phyloP scores from a whole-genome alignment of 2,113 vertebrate species.

The Petrocephalus microphthalmus region DNA sequence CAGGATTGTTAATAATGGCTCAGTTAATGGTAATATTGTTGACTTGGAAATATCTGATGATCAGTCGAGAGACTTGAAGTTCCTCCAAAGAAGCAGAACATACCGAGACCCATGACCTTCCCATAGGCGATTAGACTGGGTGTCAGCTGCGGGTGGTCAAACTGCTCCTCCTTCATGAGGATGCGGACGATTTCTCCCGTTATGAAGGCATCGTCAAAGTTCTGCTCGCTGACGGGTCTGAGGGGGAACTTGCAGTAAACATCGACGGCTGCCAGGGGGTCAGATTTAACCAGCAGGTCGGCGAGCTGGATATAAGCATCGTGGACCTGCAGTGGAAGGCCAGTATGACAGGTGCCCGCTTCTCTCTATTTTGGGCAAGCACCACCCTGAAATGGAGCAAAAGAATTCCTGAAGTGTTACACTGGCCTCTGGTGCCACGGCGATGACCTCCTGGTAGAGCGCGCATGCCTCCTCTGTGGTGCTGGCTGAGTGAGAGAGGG shows the following conservation, averaged over 20 bases:
- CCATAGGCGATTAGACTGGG: slow-evolving; percentile 50
- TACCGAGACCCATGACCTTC: slow-evolving; percentile 60
- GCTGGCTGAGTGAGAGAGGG: slow-evolving; percentile 40
- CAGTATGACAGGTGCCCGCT: background rate
- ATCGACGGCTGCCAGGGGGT: slow-evolving; percentile 51
- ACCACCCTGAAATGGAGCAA: background rate
- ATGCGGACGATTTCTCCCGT: slow-evolving; percentile 54
- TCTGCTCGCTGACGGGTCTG: slow-evolving; percentile 47
- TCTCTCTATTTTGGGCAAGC: background rate
- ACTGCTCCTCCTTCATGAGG: slow-evolving; percentile 53
- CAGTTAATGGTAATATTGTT: background rate
- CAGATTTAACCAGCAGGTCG: slow-evolving; percentile 45
- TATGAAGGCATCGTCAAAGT: slow-evolving; percentile 58
- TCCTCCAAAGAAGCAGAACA: slow-evolving; percentile 15
- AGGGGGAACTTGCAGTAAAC: slow-evolving; percentile 57
- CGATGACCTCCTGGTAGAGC: slow-evolving; percentile 52
- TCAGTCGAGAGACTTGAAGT: background rate
- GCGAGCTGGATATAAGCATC: slow-evolving; percentile 56
- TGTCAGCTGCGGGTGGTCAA: slow-evolving; percentile 49
- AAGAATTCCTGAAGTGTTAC: background rate
- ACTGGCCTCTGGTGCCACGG: slow-evolving; percentile 52
- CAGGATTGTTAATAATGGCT: background rate
- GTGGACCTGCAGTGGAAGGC: slow-evolving; percentile 39
- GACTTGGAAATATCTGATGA: background rate
- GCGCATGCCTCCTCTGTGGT: slow-evolving; percentile 35